Evolutionary conservation across 2,113 vertebrate genomes (phyloP), one percentile per base, ranked within the genome.

Genomic region (Boleophthalmus pectinirostris): DNA sequence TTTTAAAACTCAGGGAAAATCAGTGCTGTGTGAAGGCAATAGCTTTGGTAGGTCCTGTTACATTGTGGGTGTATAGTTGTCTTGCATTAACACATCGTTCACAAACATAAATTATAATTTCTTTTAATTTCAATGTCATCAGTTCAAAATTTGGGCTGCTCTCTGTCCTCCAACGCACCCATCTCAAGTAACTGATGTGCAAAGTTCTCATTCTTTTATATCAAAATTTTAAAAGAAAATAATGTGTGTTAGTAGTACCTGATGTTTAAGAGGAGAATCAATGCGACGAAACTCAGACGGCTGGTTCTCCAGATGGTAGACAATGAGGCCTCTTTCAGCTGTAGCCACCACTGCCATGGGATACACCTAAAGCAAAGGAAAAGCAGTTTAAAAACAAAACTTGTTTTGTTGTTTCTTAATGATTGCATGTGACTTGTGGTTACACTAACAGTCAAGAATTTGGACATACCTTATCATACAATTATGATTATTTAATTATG

Each of bases 331-430:
- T 72, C 97, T 92, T 77, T 99, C 97, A 14, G 98, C 98, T 70
- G 97, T 98, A 23, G 98, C 97, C 66, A 99, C 96, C 77, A 96
- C 98, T 0, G 98, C 98, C 98, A 99, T 99, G 0, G 98, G 98
- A 71, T 98, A 97, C 20, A 98, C 96, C 98, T 99, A 25, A 58
- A 1, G 23, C 23, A 13, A 21, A 25, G 20, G n/a, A 57, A 57
- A 43, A 57, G 12, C 0, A 14, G 21, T 24, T 24, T 13, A 24
- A 14, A 57, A 13, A 10, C 3, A 57, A 57, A 14, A 57, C 3
- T 29, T 29, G 29, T 29, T 29, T 29, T 2, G 2, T 29, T 29
- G 2, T 4, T 2, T 57, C 25, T 25, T 15, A 58, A 15, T 25
- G 14, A 15, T 58, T 5, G 12, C 13, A 58, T 25, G 23, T 58